Percentiles rank a stretch among this genome's conserved stretches.
Evolutionary conservation across 2,797 vertebrate genomes (phyloP).

Genomic region (Phrynocephalus forsythii): DNA sequence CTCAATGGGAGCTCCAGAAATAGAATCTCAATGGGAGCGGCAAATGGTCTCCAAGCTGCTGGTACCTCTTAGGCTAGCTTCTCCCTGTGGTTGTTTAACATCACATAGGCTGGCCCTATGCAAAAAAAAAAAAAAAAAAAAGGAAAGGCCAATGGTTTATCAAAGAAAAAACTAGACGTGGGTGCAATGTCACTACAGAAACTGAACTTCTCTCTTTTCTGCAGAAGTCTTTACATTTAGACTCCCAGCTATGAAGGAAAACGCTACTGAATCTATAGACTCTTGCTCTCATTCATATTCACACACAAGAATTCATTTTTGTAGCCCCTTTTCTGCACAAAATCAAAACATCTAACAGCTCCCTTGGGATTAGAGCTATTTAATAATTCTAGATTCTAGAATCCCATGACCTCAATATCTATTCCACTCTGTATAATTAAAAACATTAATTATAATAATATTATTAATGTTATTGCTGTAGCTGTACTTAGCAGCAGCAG

Average conservation of each 20-base stretch:
- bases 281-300: neutral
- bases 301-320: neutral
- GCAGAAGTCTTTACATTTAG: neutral
- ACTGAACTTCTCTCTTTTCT: neutral
- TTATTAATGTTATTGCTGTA: no score
- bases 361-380: neutral
- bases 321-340: neutral
- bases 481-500: no score
- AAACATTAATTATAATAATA: no score
- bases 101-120: no score
- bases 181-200: neutral
- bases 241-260: neutral
- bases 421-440: neutral
- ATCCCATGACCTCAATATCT: neutral
- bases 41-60: no score
- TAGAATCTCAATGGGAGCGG: no score
- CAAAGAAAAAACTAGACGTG: neutral
- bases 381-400: neutral
- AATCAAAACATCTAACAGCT: neutral
- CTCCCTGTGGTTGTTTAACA: neutral
- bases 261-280: neutral
- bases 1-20: neutral
- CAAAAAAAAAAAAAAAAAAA: neutral
- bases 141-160: neutral
- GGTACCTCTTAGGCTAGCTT: neutral